Conservation (phyloP, 2,797 vertebrate genomes). For the Protosalanx chinensis region DNA sequence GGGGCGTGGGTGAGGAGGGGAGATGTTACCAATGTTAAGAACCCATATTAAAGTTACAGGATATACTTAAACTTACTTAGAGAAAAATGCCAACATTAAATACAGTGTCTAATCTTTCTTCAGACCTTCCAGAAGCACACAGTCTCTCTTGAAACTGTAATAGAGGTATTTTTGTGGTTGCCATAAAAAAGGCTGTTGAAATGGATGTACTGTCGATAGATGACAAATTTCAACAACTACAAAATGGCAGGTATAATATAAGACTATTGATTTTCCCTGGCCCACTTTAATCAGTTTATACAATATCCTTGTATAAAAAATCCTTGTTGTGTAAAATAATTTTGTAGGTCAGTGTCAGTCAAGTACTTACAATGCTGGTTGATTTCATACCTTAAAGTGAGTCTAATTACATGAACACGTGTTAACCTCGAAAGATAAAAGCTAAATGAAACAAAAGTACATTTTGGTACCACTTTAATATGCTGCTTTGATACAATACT, state of each 20-base stretch:
- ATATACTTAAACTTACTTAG: slow-evolving; percentile 13
- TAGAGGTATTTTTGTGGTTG: slow-evolving; percentile 21
- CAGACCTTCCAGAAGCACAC: slow-evolving; percentile 21
- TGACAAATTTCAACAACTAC: slow-evolving; percentile 19
- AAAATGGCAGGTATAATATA: slow-evolving; percentile 8
- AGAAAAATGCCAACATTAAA: slow-evolving; percentile 24
- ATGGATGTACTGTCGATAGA: slow-evolving; percentile 28
- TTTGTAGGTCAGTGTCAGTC: slow-evolving; percentile 56
- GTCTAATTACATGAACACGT: slow-evolving; percentile 72
- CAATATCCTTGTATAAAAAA: no score
- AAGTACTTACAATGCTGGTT: slow-evolving; percentile 64
- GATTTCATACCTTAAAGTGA: slow-evolving; percentile 67
- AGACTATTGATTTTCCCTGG: background rate
- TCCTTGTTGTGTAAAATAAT: slow-evolving; percentile 24
- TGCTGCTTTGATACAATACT: slow-evolving; percentile 73
- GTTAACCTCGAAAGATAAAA: slow-evolving; percentile 72
- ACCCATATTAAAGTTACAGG: slow-evolving; percentile 24
- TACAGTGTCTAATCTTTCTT: slow-evolving; percentile 20
- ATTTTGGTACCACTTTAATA: slow-evolving; percentile 72
- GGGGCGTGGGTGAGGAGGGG: background rate
- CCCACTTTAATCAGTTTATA: background rate
- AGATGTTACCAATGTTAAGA: slow-evolving; percentile 10
- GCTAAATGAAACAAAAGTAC: slow-evolving; percentile 70
- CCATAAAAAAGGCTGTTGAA: slow-evolving; percentile 23
- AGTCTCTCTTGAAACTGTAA: slow-evolving; percentile 8